Percentiles rank a stretch among this genome's conserved stretches.
Conservation (phyloP, 2,797 vertebrate genomes). For the Cossypha niveicapilla region DNA sequence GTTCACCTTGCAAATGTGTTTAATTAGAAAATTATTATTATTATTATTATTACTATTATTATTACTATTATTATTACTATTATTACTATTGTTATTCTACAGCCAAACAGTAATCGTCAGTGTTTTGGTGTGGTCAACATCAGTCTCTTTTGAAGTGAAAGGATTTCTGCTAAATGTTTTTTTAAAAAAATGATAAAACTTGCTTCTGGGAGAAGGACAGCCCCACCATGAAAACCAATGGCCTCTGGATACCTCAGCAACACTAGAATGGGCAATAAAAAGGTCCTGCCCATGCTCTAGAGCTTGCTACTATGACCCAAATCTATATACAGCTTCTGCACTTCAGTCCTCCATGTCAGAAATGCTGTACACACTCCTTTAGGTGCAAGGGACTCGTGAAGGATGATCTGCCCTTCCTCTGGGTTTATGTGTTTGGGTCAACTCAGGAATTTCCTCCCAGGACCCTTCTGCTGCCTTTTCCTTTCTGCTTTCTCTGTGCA, state of each 20-base stretch:
- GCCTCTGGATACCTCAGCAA: neutral
- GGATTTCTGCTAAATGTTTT: neutral
- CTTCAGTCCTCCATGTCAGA: neutral
- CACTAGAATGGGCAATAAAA: accelerated
- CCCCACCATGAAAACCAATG: neutral
- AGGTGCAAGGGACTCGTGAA: neutral
- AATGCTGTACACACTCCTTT: neutral
- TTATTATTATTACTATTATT: neutral
- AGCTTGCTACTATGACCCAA: accelerated
- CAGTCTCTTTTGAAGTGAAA: neutral
- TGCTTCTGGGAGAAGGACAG: neutral
- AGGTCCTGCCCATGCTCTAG: neutral
- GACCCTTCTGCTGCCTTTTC: neutral
- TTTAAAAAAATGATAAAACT: neutral
- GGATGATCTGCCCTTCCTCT: neutral
- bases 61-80: neutral
- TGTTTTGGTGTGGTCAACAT: neutral
- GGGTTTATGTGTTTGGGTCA: accelerated
- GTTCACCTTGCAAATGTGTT: neutral
- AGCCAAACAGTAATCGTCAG: neutral
- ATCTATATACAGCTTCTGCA: accelerated
- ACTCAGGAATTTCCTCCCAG: neutral
- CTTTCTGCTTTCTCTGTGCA: neutral
- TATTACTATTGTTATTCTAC: neutral
- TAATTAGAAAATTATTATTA: neutral